Base-by-base conservation (phyloP, 64 coral and sea anemone genomes). In the Dendrophyllia cribrosa region DNA sequence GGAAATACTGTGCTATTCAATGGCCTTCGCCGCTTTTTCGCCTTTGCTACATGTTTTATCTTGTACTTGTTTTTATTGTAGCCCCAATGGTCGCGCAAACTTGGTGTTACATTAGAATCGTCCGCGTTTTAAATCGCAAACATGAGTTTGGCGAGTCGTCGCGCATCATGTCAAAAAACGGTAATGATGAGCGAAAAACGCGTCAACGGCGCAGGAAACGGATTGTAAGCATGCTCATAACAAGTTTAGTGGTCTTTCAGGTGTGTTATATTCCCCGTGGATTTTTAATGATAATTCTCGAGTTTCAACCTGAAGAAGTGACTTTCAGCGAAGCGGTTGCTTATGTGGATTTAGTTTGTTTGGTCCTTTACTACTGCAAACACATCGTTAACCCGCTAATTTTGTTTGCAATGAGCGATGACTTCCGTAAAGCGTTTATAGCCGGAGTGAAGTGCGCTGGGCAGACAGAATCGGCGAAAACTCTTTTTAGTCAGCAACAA, bases 201-300 rank as follows among this genome's bases (percentile, higher is more conserved):
- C 79, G 72, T 9, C 58, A 79, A 17, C 63, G 43, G 58, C 45
- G 74, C 8, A 90, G 72, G 50, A 68, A 72, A 46, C 79, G 83
- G 20, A 47, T 95, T 43, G 78, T 95, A 13, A 76, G 76, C 60
- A 95, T 95, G 93, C 43, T 95, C 5, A 87, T 95, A 14, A 43
- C 77, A 11, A 88, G 85, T 52, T 72, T 95, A 62, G 24, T 64
- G 3, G 66, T 79, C 1, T 91, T 95, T 47, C 93, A 95, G 67
- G 11, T 91, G 7, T 95, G 88, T 43, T 91, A 95, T 46, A 59
- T 95, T 44, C 93, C 93, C 21, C 88, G 93, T 8, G 93, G 81
- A 13, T 48, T 91, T 51, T 79, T 95, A 14, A 95, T 95, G 88
- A n/a, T 95, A 3, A 79, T 72, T 7, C 43, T 67, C 6, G 81